phyloP scores from a whole-genome alignment of 2,888 invertebrate genomes.

The Taphrorychus bicolor region DNA sequence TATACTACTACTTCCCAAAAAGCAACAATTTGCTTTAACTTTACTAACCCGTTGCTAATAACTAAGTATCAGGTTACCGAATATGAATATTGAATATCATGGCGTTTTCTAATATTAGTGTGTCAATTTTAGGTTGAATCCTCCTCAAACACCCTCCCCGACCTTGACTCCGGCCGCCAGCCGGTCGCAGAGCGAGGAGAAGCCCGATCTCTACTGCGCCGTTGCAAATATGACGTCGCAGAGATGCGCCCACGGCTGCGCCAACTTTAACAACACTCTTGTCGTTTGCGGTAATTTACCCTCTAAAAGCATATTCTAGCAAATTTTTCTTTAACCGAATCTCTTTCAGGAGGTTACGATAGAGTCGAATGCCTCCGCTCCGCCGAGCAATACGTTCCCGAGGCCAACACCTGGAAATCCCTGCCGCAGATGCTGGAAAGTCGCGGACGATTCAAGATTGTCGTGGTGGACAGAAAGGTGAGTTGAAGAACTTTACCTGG shows the following conservation, averaged over 20 bases:
- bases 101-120: too few relatives aligned
- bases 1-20: too few relatives aligned
- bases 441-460: conserved; percentile 81
- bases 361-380: conserved; percentile 80
- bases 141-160: conserved; percentile 59
- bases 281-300: conserved; percentile 75
- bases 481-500: neutral
- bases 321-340: neutral
- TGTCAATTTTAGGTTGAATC: conserved; percentile 58
- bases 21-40: too few relatives aligned
- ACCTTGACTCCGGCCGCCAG: conserved; percentile 57
- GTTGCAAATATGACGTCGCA: conserved; percentile 70
- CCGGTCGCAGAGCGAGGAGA: conserved; percentile 60
- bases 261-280: conserved; percentile 72
- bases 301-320: neutral
- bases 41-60: too few relatives aligned
- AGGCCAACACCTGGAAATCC: conserved; percentile 71
- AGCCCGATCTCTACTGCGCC: conserved; percentile 66
- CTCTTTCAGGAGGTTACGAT: conserved; percentile 74
- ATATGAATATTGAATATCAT: too few relatives aligned
- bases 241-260: conserved; percentile 80
- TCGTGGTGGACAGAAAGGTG: conserved; percentile 68
- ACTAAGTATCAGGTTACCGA: too few relatives aligned
- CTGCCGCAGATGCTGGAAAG: conserved; percentile 76
- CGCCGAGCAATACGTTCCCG: conserved; percentile 77